These are phyloP conservation scores for Characodon lateralis DNA, from an alignment of 2,797 vertebrate species.

Conservation along the genomic window DNA sequence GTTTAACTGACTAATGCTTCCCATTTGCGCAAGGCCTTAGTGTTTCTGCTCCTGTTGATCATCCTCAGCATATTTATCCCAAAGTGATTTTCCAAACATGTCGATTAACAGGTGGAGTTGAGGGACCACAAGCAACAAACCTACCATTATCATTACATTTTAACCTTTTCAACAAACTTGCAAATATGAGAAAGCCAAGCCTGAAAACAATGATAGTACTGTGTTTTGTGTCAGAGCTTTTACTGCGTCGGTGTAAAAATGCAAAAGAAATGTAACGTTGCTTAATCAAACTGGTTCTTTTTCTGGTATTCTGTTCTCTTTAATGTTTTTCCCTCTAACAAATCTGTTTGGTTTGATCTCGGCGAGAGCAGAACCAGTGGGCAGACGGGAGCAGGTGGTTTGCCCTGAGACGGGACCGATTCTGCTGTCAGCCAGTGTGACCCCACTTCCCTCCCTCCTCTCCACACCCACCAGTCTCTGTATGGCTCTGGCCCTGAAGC, in stretches of 20 bases:
- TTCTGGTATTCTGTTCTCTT: neutral
- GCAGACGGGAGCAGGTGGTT: constrained; percentile 65
- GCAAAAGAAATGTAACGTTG: neutral
- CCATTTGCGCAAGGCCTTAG: too few relatives aligned
- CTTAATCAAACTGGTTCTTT: neutral
- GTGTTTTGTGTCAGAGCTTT: neutral
- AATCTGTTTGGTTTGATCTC: constrained; percentile 18
- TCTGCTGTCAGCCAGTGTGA: constrained; percentile 48
- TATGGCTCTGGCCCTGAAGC: constrained; percentile 53
- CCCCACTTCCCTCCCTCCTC: constrained; percentile 18
- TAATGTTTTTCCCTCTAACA: neutral
- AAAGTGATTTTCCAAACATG: too few relatives aligned
- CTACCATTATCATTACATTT: neutral
- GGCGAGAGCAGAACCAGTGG: constrained; percentile 19
- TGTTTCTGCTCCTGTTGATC: too few relatives aligned
- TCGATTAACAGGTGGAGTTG: neutral
- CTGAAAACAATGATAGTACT: neutral
- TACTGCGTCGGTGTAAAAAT: neutral
- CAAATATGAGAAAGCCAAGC: too few relatives aligned
- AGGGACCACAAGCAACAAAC: neutral
- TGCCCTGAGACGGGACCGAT: constrained; percentile 48
- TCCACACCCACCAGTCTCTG: constrained; percentile 43
- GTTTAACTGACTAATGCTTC: too few relatives aligned
- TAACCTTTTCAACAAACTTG: too few relatives aligned
- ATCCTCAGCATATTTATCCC: too few relatives aligned